Evolutionary conservation across 2,888 invertebrate species (phyloP).

Genomic region (Himalopsyche tibetana): DNA sequence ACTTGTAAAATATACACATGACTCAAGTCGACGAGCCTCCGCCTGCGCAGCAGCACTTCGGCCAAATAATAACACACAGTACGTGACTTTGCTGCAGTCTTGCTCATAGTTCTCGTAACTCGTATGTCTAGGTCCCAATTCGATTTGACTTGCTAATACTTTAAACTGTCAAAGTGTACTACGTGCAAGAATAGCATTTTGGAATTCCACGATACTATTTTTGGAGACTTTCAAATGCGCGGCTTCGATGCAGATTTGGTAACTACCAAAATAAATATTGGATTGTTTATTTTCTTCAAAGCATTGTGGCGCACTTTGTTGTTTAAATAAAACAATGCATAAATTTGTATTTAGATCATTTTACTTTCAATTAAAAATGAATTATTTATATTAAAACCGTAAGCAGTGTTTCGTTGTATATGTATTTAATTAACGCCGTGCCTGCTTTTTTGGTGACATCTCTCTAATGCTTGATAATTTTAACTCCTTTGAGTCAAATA

Average conservation of each 20-base stretch:
- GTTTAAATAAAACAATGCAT: no score
- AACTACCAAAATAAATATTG: neutral
- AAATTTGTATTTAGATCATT: no score
- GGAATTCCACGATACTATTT: conserved; percentile 12
- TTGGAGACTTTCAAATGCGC: neutral
- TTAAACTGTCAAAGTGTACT: neutral
- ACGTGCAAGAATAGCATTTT: neutral
- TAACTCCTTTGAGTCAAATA: no score
- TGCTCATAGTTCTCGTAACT: neutral
- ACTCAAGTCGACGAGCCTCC: neutral
- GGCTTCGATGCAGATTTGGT: conserved; percentile 11
- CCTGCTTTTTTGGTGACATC: no score
- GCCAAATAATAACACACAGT: neutral
- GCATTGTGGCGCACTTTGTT: no score
- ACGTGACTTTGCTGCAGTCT: conserved; percentile 8
- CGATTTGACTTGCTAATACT: conserved; percentile 26
- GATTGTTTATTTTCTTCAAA: no score
- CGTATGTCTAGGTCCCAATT: neutral
- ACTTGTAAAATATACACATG: neutral
- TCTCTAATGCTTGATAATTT: no score
- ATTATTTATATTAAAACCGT: no score
- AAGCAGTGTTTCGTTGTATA: no score
- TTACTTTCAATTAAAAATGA: no score
- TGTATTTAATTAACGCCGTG: no score
- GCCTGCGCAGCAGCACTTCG: neutral